phyloP scores from a whole-genome alignment of 2,888 invertebrate species.

The Ophion costatus region DNA sequence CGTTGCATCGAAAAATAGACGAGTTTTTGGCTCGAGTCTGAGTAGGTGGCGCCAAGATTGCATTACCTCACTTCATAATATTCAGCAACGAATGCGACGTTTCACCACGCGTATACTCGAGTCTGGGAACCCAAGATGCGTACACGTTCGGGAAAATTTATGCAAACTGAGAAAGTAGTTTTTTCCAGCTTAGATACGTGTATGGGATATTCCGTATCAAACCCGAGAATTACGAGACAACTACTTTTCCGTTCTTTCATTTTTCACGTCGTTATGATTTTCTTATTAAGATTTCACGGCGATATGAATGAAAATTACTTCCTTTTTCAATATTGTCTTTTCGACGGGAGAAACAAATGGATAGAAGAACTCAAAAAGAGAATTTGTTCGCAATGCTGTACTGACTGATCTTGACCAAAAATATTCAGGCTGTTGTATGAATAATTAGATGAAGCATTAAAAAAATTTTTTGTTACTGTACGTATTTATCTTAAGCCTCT shows the following conservation, averaged over 20 bases:
- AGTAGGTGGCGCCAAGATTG: constrained; percentile 64
- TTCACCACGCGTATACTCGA: constrained; percentile 16
- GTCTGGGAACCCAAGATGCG: constrained; percentile 27
- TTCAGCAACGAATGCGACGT: constrained; percentile 20
- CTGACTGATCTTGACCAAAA: no score
- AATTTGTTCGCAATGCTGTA: no score
- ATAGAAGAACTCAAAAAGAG: not conserved
- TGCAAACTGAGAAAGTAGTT: constrained; percentile 33
- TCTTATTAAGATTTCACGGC: not conserved
- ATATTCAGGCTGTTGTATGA: no score
- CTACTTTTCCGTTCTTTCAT: not conserved
- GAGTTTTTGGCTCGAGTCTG: constrained; percentile 44
- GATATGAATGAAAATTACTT: no score
- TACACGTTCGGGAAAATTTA: constrained; percentile 44
- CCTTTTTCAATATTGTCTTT: not conserved
- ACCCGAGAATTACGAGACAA: not conserved
- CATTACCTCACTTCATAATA: constrained; percentile 40
- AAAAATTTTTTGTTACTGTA: no score
- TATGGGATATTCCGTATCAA: not conserved
- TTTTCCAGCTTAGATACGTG: not conserved
- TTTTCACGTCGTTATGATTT: not conserved
- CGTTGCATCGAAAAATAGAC: constrained; percentile 52
- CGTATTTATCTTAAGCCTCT: no score
- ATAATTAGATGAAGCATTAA: no score
- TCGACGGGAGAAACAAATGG: not conserved